Conservation (phyloP, 2,888 invertebrate genomes). For the Temnothorax unifasciatus region DNA sequence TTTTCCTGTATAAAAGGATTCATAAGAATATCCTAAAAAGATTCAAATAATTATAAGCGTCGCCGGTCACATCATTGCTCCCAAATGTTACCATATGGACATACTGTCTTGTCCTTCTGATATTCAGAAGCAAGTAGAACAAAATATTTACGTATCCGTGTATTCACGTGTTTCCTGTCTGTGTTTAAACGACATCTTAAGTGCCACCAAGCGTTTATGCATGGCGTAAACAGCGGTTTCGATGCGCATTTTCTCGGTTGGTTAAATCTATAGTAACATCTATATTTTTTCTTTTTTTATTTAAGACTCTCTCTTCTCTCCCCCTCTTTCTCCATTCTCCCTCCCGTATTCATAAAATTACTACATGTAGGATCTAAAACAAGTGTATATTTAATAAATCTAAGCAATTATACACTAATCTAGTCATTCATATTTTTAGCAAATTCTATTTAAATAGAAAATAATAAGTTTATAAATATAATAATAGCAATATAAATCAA, state of each 20-base stretch:
- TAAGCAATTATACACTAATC: neutral
- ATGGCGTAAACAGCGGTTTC: constrained; percentile 81
- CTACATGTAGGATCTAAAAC: neutral
- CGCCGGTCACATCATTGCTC: constrained; percentile 74
- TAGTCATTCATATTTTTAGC: neutral
- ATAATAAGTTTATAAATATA: neutral
- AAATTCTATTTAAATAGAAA: neutral
- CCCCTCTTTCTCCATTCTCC: neutral
- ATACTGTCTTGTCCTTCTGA: constrained; percentile 75
- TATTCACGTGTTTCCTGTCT: constrained; percentile 85
- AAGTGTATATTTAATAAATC: neutral
- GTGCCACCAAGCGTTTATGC: constrained; percentile 83
- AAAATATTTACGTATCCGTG: constrained; percentile 84
- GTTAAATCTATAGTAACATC: constrained; percentile 47
- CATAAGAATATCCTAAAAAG: constrained; percentile 6
- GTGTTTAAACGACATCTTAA: constrained; percentile 85
- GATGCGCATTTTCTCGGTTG: constrained; percentile 68
- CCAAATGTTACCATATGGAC: constrained; percentile 81
- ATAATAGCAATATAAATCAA: neutral
- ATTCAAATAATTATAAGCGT: constrained; percentile 9
- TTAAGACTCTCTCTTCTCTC: neutral
- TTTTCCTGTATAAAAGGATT: neutral
- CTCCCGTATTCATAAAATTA: neutral
- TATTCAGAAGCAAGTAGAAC: constrained; percentile 80
- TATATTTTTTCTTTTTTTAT: constrained; percentile 1